Base-by-base conservation (phyloP, 2,113 vertebrate species). In the Aepyceros melampus region DNA sequence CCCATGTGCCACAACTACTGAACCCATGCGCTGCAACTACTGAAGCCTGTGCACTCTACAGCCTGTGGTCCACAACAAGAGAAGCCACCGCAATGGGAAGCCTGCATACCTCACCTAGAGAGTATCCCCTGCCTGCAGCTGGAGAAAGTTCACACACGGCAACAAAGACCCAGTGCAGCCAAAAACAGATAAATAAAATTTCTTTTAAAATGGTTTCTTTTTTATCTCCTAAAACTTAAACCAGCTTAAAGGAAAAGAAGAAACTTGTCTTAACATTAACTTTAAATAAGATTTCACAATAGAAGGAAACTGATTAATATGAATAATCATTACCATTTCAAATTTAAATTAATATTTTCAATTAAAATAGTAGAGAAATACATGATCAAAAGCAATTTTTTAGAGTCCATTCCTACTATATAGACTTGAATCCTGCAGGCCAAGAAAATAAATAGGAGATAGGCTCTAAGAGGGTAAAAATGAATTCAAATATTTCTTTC, bases 401-500 rank as follows among this genome's bases (percentile, higher is more conserved):
- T 58, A 94, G 36, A 23, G 25, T 51, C 16, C 43, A 25, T 90
- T 64, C 16, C 21, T 2, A 23, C 10, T 67, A 88, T 10, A 55
- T 29, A 84, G 56, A 88, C 64, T 84, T 58, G 23, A 13, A 82
- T 31, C 10, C 43, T 51, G 10, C 1, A 29, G 11, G 45, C 60
- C 58, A 12, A 89, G 25, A 92, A 87, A 95, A 33, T 11, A 93
- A 95, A 95, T 23, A 74, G 13, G 49, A 74, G 12, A 64, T 13
- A 76, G 60, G 83, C 45, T 43, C 40, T 64, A 87, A 88, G 31
- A 81, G 2, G 56, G 36, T 49, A 43, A 87, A 78, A 96, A 62
- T 62, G 25, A 91, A 95, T 67, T 85, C 36, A 40, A 40, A 87
- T 78, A 87, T 84, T 82, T 97, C 14, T 92, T 89, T 87, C 92